Evolutionary conservation across 2,113 vertebrate genomes (phyloP).

Genomic region (Leptobrachium ailaonicum): DNA sequence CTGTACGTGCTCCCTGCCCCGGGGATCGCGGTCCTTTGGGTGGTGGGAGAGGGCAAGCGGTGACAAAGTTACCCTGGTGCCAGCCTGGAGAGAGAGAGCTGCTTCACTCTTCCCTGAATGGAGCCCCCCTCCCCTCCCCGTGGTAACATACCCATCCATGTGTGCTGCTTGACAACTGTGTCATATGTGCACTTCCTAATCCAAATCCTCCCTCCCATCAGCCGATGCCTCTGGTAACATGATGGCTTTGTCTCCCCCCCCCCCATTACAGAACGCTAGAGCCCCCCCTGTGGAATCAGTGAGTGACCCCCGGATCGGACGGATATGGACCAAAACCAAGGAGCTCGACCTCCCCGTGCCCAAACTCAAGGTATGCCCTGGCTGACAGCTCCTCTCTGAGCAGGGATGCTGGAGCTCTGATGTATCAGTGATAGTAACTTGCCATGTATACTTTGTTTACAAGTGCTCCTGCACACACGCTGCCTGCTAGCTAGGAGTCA

Average conservation of each 20-base stretch:
- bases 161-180: slow-evolving; percentile 63
- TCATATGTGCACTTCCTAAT: slow-evolving; percentile 42
- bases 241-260: slow-evolving; percentile 1
- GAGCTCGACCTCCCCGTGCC: slow-evolving; percentile 94
- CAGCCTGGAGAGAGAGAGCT: neutral
- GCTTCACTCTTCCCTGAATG: slow-evolving; percentile 3
- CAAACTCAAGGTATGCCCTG: slow-evolving; percentile 87
- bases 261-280: slow-evolving; percentile 86
- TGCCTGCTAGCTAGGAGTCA: neutral
- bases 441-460: neutral
- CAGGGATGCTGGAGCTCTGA: neutral
- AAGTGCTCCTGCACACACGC: neutral
- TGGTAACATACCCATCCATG: slow-evolving; percentile 12
- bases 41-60: neutral
- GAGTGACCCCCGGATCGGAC: slow-evolving; percentile 92
- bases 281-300: slow-evolving; percentile 91
- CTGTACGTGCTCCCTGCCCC: slow-evolving; percentile 73
- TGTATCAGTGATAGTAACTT: neutral
- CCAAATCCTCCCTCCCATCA: slow-evolving; percentile 24
- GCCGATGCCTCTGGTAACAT: slow-evolving; percentile 7
- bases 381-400: neutral
- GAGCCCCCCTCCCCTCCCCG: neutral
- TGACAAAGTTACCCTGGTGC: neutral
- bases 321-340: slow-evolving; percentile 96
- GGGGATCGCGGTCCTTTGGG: neutral